Evolutionary conservation across 2,888 invertebrate species (phyloP), one percentile per base, ranked within the genome.

Genomic region (Salpingus planirostris): DNA sequence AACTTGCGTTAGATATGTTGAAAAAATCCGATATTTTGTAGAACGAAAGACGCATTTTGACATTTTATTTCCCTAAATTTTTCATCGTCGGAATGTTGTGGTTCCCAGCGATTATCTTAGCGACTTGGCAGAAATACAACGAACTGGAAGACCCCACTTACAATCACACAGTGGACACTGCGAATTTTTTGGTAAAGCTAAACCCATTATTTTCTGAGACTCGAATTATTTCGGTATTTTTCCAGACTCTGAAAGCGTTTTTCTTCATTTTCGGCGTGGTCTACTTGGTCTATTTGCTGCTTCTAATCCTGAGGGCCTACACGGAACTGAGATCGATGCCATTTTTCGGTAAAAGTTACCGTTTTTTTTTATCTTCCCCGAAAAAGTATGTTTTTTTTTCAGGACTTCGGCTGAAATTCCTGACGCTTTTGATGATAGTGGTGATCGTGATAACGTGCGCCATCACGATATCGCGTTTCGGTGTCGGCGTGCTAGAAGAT

Each of bases 251-350:
- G 57, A 92, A 93, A 68, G 74, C 87, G 40, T 86, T 89, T 65
- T 93, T 95, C 72, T 88, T 89, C 63, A 75, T 84, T 29, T 80
- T 86, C 48, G 80, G 88, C 39, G 77, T 80, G 29, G 63, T 91
- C 49, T 96, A 96, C 64, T 70, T 93, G 47, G 67, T 89, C 24
- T 95, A 93, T 67, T 70, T 96, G 50, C 61, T 81, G 13, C 74
- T 88, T 52, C 69, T 96, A 42, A 78, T 95, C 47, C 66, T 95
- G 36, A 78, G 84, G 58, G 91, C 96, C 12, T 96, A 93, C 64
- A 90, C 86, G 41, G 96, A 97, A 66, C 70, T 97, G 29, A 74
- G 93, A 54, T 86, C 89, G 21, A 95, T 97, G 95, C 95, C 96
- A 40, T 96, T 87, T 68, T 96, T 97, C 67, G 95, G 95, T 95